These are phyloP conservation scores for Prunella fulvescens DNA, from an alignment of 2,113 vertebrate genomes.

Conservation along the genomic window DNA sequence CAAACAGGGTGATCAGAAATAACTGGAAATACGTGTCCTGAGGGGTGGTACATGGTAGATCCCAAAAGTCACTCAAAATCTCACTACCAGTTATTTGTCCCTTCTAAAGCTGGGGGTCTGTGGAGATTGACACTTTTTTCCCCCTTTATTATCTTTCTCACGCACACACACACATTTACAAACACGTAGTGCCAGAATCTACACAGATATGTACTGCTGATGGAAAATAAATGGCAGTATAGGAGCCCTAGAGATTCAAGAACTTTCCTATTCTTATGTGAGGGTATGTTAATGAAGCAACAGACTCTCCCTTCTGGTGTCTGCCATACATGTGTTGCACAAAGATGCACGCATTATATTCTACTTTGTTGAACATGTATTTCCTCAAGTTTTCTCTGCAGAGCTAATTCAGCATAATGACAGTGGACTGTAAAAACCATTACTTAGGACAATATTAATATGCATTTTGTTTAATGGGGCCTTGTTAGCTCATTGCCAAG, in stretches of 20 bases:
- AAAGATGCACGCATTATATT: background rate
- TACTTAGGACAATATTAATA: background rate
- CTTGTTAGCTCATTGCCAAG: background rate
- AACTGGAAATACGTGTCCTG: constrained; percentile 30
- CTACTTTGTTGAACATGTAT: background rate
- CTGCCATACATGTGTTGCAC: background rate
- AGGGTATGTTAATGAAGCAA: background rate
- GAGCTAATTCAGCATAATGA: background rate
- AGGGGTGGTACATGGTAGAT: background rate
- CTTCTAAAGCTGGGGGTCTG: background rate
- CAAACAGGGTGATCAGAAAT: constrained; percentile 32
- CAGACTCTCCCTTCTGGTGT: background rate
- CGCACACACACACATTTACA: background rate
- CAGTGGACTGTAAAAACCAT: background rate
- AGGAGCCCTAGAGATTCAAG: background rate
- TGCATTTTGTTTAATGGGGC: background rate
- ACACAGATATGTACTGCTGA: background rate
- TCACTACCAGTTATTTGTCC: background rate
- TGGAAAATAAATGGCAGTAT: background rate
- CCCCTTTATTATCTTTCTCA: background rate
- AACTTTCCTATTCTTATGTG: background rate
- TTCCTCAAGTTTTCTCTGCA: background rate
- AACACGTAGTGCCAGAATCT: background rate
- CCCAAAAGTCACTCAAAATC: background rate
- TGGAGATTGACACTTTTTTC: background rate